Conservation (phyloP, 2,797 vertebrate species). For the Octomys mimax region DNA sequence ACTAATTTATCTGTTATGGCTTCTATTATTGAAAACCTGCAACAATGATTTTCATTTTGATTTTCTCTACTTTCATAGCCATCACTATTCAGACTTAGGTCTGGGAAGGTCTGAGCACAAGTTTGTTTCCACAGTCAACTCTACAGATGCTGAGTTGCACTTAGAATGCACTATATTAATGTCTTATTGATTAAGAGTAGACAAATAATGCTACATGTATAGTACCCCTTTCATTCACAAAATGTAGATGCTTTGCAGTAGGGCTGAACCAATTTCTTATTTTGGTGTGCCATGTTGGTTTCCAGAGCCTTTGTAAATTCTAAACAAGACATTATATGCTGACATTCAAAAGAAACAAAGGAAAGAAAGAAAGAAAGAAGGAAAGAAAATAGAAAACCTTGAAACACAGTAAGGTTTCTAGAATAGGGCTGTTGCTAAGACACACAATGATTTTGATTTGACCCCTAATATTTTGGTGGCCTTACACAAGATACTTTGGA, state of each 20-base stretch:
- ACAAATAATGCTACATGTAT: neutral
- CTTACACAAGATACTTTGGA: neutral
- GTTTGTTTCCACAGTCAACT: neutral
- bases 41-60: neutral
- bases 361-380: neutral
- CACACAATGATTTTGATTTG: neutral
- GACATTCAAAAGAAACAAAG: neutral
- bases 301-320: neutral
- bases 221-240: neutral
- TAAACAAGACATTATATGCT: neutral
- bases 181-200: neutral
- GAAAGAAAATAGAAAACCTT: neutral
- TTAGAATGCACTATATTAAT: neutral
- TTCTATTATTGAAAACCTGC: neutral
- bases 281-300: slow-evolving; percentile 19
- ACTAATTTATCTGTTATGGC: neutral
- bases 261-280: neutral
- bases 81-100: neutral
- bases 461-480: neutral
- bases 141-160: neutral
- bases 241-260: neutral
- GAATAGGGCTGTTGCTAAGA: neutral
- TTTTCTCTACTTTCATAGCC: neutral
- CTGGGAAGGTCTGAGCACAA: neutral
- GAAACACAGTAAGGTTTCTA: neutral